These are phyloP conservation scores for Aythya baeri DNA, from an alignment of 2,113 vertebrate genomes.

Conservation along the genomic window DNA sequence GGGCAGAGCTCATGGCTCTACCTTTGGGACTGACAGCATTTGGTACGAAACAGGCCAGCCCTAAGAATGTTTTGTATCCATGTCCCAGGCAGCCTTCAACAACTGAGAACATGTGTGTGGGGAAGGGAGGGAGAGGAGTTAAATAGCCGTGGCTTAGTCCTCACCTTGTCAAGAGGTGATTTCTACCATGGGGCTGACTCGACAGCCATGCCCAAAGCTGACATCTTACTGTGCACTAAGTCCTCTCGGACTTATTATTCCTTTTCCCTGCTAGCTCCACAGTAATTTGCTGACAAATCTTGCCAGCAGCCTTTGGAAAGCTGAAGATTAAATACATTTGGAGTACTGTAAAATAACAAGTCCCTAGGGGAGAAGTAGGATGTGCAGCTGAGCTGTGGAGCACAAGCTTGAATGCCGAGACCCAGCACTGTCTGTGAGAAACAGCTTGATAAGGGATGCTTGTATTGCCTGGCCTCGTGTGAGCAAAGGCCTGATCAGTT, in stretches of 20 bases:
- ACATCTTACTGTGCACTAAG: not conserved
- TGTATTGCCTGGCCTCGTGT: not conserved
- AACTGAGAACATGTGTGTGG: fast-evolving
- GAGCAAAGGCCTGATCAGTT: not conserved
- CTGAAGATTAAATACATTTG: not conserved
- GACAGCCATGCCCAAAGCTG: not conserved
- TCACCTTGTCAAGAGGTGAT: not conserved
- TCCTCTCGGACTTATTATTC: not conserved
- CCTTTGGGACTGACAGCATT: not conserved
- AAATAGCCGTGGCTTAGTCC: not conserved
- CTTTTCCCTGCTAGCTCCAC: not conserved
- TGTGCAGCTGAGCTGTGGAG: not conserved
- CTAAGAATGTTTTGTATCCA: not conserved
- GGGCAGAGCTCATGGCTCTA: not conserved
- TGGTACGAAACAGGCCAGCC: not conserved
- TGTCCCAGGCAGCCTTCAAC: not conserved
- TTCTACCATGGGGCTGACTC: not conserved
- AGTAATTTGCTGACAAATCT: not conserved
- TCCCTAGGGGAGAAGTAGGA: not conserved
- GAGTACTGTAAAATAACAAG: not conserved
- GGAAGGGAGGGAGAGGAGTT: not conserved
- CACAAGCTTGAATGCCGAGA: not conserved
- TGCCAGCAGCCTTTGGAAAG: not conserved
- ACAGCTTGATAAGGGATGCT: not conserved
- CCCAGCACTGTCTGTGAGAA: not conserved